Base-by-base conservation (phyloP, 2,113 vertebrate species). In the Mixornis gularis region DNA sequence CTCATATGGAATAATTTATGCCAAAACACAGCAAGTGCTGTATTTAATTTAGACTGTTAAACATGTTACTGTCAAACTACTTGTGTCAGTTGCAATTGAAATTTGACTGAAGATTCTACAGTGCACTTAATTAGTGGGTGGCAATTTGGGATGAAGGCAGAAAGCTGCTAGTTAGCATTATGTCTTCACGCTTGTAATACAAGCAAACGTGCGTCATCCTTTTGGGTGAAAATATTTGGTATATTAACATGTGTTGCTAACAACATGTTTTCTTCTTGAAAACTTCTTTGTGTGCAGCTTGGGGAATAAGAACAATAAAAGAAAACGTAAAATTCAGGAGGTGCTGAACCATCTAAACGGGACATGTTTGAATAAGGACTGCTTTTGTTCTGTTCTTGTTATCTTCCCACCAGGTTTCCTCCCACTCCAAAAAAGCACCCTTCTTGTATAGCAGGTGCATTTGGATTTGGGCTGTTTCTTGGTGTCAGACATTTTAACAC, bases 101-200 rank as follows among this genome's bases (percentile, higher is more conserved):
- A 85, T 93, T 66, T 90, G 60, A 80, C 48, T 87, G 72, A 95
- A 55, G 72, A 80, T 91, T 93, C 68, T 76, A 55, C 51, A 62
- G 78, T 89, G 92, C 69, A 69, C 34, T 84, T 94, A 93, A 95
- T 95, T 90, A 92, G 83, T 44, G 71, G 79, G 52, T 90, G 72
- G 59, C 77, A 95, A 49, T 81, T 72, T 77, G 62, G 40, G 93
- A 65, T 29, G 13, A 46, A 80, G 56, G 80, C 74, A 88, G 60
- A 93, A 91, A 40, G 34, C 76, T 92, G 53, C 64, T 90, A 36
- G 38, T 89, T 94, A 87, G 24, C 53, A 30, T 91, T 94, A 55
- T 76, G 55, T 90, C 87, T 94, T 95, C 62, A 65, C 26, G 63
- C 56, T 87, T 93, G 59, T 56, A 92, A 80, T 51, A 79, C 77